phyloP scores from a whole-genome alignment of 2,113 vertebrate genomes.

The Phycodurus eques region DNA sequence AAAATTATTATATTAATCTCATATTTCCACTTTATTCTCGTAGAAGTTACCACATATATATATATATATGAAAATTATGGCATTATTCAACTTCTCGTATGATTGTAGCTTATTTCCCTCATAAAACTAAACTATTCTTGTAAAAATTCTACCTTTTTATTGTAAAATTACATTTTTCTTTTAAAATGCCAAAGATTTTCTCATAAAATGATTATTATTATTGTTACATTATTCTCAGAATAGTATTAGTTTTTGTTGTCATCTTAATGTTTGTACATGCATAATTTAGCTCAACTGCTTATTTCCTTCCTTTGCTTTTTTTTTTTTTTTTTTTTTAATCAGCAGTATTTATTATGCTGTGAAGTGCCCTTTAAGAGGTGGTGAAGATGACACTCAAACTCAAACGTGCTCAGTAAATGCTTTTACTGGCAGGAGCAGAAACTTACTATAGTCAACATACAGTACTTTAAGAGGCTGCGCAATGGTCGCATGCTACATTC shows the following conservation, averaged over 20 bases:
- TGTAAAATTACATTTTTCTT: not conserved
- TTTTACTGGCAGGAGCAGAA: too few species aligned
- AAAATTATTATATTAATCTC: too few species aligned
- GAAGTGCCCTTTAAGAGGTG: not conserved
- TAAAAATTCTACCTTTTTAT: too few species aligned
- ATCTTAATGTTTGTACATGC: not conserved
- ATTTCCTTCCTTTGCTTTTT: not conserved
- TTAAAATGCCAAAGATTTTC: too few species aligned
- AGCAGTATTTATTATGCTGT: not conserved
- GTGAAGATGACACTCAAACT: not conserved
- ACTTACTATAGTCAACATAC: not conserved
- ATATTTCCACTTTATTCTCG: too few species aligned
- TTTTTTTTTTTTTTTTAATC: too few species aligned
- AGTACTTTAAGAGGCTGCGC: not conserved
- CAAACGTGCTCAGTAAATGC: not conserved
- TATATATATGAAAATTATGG: too few species aligned
- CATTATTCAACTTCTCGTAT: too few species aligned
- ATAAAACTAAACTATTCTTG: too few species aligned
- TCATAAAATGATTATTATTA: too few species aligned
- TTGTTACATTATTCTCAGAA: not conserved
- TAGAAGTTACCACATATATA: too few species aligned
- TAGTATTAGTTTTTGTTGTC: not conserved
- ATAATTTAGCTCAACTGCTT: not conserved
- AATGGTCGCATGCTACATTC: not conserved
- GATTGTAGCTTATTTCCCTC: too few species aligned